Evolutionary conservation across 2,888 invertebrate genomes (phyloP).

Genomic region (Heteropelma amictum): DNA sequence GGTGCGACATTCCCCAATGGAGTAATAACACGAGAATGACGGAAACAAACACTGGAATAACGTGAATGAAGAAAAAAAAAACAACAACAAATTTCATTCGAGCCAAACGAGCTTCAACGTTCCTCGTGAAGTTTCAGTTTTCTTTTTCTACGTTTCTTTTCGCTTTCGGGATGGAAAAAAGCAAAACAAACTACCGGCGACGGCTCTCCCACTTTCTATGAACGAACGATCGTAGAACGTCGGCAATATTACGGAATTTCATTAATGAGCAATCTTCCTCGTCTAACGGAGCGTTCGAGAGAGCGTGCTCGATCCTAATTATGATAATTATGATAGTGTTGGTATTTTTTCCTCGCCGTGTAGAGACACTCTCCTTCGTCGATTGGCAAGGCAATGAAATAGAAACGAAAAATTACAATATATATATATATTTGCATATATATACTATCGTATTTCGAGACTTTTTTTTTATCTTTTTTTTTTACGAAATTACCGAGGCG

Average conservation of each 20-base stretch:
- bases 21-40: too few species aligned
- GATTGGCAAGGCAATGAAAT: slow-evolving; percentile 74
- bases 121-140: too few species aligned
- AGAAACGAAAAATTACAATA: slow-evolving; percentile 69
- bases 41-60: too few species aligned
- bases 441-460: neutral
- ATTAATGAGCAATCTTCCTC: neutral
- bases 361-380: slow-evolving; percentile 74
- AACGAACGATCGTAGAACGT: neutral
- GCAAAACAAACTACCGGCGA: too few species aligned
- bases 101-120: too few species aligned
- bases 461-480: neutral
- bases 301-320: slow-evolving; percentile 59
- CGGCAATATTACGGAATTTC: slow-evolving; percentile 3
- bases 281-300: neutral
- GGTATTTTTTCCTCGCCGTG: slow-evolving; percentile 74
- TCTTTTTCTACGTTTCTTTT: too few species aligned
- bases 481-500: slow-evolving; percentile 20
- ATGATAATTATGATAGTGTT: slow-evolving; percentile 70
- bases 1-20: too few species aligned
- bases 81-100: too few species aligned
- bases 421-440: slow-evolving; percentile 20
- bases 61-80: too few species aligned
- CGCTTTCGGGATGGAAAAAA: too few species aligned
- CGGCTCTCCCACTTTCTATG: slow-evolving; percentile 5